phyloP scores from a whole-genome alignment of 2,888 invertebrate genomes.

The Sarcophaga subvicina region DNA sequence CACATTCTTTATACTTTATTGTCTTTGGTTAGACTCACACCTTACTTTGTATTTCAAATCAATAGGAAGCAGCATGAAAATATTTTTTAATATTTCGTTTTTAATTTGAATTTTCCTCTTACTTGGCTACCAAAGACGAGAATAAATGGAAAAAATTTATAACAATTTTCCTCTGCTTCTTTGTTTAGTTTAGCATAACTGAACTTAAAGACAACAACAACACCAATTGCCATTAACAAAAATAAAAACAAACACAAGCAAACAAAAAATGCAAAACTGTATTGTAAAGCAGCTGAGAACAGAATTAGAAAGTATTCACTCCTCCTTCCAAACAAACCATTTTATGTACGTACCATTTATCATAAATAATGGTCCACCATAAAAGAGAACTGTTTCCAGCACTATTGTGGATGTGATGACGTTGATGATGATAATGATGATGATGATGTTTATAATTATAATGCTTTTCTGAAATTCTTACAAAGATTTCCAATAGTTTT shows the following conservation, averaged over 20 bases:
- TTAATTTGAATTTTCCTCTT: not conserved
- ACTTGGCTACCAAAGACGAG: not conserved
- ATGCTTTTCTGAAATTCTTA: not conserved
- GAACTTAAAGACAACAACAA: not conserved
- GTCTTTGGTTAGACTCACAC: too few relatives aligned
- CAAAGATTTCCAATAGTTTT: conserved; percentile 37
- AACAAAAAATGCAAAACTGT: conserved; percentile 22
- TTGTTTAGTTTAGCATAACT: conserved; percentile 32
- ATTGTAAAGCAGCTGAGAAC: not conserved
- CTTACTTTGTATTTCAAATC: not conserved
- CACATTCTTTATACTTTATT: too few relatives aligned
- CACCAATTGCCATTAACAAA: conserved; percentile 3
- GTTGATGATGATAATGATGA: conserved; percentile 27
- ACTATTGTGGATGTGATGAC: not conserved
- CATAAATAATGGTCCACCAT: conserved; percentile 44
- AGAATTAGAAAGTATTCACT: conserved; percentile 2
- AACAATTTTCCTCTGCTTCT: conserved; percentile 12
- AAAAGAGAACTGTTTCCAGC: not conserved
- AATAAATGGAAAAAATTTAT: conserved; percentile 19
- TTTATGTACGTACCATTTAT: not conserved
- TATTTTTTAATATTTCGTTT: conserved; percentile 2
- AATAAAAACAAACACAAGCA: too few relatives aligned
- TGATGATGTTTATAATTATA: not conserved
- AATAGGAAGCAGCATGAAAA: not conserved
- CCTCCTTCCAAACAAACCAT: too few relatives aligned